Evolutionary conservation across 2,113 vertebrate species (phyloP), one percentile per base, ranked within the genome.

Genomic region (Saccopteryx leptura): DNA sequence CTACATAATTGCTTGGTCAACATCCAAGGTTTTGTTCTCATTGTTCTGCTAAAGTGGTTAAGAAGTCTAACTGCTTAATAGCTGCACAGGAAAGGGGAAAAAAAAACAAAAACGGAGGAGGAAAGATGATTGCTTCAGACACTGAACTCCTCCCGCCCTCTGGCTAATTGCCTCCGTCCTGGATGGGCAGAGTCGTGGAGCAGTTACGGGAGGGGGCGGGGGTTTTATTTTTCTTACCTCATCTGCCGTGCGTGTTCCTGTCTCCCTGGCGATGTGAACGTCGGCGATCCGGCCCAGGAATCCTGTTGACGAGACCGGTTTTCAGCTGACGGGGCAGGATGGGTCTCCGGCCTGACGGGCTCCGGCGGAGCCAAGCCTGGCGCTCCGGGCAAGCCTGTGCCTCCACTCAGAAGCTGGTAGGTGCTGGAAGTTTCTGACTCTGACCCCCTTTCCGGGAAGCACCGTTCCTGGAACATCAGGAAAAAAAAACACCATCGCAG

Each of bases 361-460:
- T 15, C 4, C 3, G 26, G 11, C 3, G 26, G 11, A 21, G 7
- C n/a, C 23, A 5, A 3, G 60, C 68, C 10, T 23, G 69, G 33
- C 21, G 4, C 19, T 2, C 2, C 2, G 19, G 19, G 21, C 56
- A 7, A 23, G 60, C 8, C 60, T 1, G 60, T 7, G 21, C 54
- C 18, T 1, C 23, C 1, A 4, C 79, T 48, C 3, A 7, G 33
- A 48, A 23, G 18, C n/a, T 4, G 12, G 13, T 24, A 39, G 2
- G n/a, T 26, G 6, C 5, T 0, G 19, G 3, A 4, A 10, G 18
- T 23, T 0, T 15, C 17, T 13, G 1, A 11, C 9, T 7, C 52
- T 31, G 1, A 10, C 18, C 9, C 39, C 56, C 60, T 15, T 76
- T n/a, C 52, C 33, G 39, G 28, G 83, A 68, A 94, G 7, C 28